Percentiles rank a stretch among this genome's conserved stretches.
Conservation (phyloP, 2,888 invertebrate species). For the Phaonia tiefii region DNA sequence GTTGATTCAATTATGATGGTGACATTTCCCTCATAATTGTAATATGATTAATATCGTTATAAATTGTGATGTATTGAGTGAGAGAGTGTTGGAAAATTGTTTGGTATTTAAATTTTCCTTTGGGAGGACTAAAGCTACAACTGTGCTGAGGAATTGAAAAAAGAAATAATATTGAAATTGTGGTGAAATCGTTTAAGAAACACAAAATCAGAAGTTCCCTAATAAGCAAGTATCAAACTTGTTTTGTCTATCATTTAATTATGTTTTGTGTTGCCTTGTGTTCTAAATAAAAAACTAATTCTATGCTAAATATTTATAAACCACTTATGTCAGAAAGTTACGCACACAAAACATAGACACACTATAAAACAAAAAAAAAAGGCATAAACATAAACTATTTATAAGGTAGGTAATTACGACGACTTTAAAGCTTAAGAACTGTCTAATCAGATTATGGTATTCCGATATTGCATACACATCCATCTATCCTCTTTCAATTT, state of each 20-base stretch:
- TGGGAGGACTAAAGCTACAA: too few relatives aligned
- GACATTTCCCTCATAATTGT: too few relatives aligned
- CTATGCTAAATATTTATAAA: slow-evolving; percentile 45
- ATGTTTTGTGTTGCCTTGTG: not conserved
- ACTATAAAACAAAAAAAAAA: slow-evolving; percentile 33
- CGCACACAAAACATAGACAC: not conserved
- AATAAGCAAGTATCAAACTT: too few relatives aligned
- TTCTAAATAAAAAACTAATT: slow-evolving; percentile 21
- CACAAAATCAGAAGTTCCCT: too few relatives aligned
- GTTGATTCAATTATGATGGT: not conserved
- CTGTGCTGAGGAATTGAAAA: too few relatives aligned
- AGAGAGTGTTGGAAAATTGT: too few relatives aligned
- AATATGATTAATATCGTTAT: too few relatives aligned
- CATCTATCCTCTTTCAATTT: not conserved
- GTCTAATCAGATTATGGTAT: not conserved
- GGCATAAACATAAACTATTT: slow-evolving; percentile 25
- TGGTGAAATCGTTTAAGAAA: too few relatives aligned
- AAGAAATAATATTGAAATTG: too few relatives aligned
- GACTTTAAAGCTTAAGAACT: slow-evolving; percentile 62
- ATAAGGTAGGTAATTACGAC: slow-evolving; percentile 50
- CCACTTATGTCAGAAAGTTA: slow-evolving; percentile 16
- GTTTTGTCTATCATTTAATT: too few relatives aligned
- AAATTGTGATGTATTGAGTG: too few relatives aligned
- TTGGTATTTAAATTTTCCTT: too few relatives aligned
- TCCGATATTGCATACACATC: slow-evolving; percentile 15